These are phyloP conservation scores for Crocidura indochinensis DNA, from an alignment of 2,797 vertebrate genomes.

Conservation along the genomic window DNA sequence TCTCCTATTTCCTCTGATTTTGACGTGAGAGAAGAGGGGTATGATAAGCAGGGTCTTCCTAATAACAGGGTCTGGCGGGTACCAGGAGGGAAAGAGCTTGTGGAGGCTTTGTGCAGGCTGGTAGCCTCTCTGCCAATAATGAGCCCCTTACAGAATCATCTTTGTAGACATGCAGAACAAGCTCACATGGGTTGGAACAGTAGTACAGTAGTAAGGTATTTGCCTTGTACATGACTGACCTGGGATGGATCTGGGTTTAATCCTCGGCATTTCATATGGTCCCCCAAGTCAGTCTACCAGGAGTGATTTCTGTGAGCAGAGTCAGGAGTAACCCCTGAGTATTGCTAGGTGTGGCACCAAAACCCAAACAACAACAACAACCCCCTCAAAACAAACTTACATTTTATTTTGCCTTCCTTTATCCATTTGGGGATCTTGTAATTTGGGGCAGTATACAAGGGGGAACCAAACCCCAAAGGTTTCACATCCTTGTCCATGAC, in stretches of 20 bases:
- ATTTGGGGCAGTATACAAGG: not conserved
- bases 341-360: too few species aligned
- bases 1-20: not conserved
- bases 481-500: constrained; percentile 7
- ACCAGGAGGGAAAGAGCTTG: too few species aligned
- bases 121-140: not conserved
- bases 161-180: not conserved
- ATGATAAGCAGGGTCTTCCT: not conserved
- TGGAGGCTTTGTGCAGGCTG: not conserved
- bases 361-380: too few species aligned
- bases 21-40: not conserved
- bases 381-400: not conserved
- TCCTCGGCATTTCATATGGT: too few species aligned
- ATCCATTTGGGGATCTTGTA: not conserved
- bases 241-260: too few species aligned
- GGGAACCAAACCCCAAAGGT: not conserved
- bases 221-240: too few species aligned
- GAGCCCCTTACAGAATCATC: not conserved
- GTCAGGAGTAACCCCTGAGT: too few species aligned
- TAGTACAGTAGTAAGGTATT: too few species aligned
- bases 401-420: not conserved
- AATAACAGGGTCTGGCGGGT: too few species aligned
- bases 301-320: too few species aligned
- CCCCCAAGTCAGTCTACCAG: too few species aligned
- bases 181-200: too few species aligned